Evolutionary conservation across 2,888 invertebrate genomes (phyloP).

Genomic region (Drosophila barbarae): DNA sequence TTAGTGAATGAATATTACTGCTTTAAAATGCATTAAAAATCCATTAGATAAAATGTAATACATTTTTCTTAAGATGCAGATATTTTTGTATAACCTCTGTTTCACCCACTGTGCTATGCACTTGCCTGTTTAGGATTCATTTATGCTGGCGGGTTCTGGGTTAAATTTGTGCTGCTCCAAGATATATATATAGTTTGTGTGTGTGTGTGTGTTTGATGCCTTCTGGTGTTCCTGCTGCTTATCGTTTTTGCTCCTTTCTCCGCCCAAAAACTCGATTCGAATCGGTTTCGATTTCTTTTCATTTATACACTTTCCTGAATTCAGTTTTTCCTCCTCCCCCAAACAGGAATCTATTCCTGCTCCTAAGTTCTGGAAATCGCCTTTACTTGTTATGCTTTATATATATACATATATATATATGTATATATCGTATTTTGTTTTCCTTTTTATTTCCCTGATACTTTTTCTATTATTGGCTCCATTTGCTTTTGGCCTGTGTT

Average conservation of each 20-base stretch:
- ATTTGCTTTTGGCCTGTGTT: constrained; percentile 65
- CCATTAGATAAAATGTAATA: too few relatives aligned
- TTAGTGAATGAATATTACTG: too few relatives aligned
- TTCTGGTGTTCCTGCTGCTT: constrained; percentile 48
- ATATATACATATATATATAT: neutral
- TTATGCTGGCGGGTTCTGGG: constrained; percentile 59
- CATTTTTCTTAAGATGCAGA: too few relatives aligned
- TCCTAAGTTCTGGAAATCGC: constrained; percentile 23
- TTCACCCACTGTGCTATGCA: constrained; percentile 35
- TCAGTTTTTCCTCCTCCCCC: constrained; percentile 18
- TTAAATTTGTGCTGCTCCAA: constrained; percentile 21
- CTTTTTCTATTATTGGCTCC: constrained; percentile 72
- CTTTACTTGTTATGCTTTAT: constrained; percentile 31
- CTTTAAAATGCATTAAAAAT: too few relatives aligned
- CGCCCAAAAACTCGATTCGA: constrained; percentile 28
- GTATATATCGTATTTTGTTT: constrained; percentile 17
- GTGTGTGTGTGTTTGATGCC: constrained; percentile 6
- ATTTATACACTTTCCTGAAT: constrained; percentile 71
- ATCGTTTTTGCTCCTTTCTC: constrained; percentile 42
- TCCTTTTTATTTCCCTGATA: constrained; percentile 16
- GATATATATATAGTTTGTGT: constrained; percentile 8
- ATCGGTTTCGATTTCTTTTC: constrained; percentile 75
- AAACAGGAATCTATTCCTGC: neutral
- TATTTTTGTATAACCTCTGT: too few relatives aligned
- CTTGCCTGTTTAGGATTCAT: constrained; percentile 69